Evolutionary conservation across 2,888 invertebrate genomes (phyloP).

Genomic region (Acleris cristana): DNA sequence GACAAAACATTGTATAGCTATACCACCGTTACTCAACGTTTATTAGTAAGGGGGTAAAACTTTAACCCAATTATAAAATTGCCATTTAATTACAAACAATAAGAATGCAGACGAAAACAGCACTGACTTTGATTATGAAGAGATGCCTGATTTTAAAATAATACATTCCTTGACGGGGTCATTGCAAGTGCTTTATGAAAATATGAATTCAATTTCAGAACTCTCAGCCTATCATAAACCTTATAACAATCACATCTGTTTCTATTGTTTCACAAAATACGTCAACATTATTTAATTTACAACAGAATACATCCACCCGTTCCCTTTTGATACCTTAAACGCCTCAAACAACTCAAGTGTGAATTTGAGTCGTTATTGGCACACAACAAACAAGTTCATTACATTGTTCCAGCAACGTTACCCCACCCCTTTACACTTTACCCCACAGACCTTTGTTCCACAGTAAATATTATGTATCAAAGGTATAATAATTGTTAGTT

Average conservation of each 20-base stretch:
- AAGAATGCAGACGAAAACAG: no score
- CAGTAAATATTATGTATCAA: slow-evolving; percentile 31
- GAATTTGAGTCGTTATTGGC: slow-evolving; percentile 12
- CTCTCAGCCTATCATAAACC: no score
- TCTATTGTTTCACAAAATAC: slow-evolving; percentile 17
- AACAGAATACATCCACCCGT: background rate
- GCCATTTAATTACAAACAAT: no score
- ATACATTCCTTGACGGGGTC: no score
- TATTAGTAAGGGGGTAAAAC: no score
- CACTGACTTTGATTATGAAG: no score
- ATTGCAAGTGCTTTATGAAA: no score
- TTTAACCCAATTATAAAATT: no score
- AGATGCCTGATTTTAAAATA: no score
- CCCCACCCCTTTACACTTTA: slow-evolving; percentile 1
- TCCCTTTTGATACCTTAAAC: background rate
- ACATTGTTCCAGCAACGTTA: slow-evolving; percentile 20
- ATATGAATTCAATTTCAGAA: no score
- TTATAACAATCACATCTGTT: background rate
- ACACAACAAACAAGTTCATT: slow-evolving; percentile 24
- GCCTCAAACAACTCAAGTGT: slow-evolving; percentile 22
- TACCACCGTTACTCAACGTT: no score
- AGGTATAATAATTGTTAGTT: slow-evolving; percentile 18
- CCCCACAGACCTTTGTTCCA: slow-evolving; percentile 15
- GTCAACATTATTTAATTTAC: background rate
- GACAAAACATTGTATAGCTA: no score